Conservation (phyloP, 2,888 invertebrate genomes). For the Lysandra bellargus region DNA sequence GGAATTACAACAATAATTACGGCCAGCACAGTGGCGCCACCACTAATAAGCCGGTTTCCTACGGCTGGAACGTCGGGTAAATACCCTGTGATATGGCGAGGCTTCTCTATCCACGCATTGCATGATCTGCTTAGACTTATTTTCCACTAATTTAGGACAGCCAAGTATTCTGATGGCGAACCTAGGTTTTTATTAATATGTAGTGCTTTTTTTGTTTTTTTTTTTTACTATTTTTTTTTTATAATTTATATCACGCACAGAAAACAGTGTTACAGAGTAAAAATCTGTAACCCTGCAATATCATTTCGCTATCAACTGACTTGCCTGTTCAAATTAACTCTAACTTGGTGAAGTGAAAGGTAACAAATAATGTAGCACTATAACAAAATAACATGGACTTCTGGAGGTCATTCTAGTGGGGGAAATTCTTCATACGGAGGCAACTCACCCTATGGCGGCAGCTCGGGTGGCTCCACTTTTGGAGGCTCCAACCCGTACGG, state of each 20-base stretch:
- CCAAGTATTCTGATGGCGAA: neutral
- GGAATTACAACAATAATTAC: conserved; percentile 61
- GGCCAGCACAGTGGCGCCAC: conserved; percentile 55
- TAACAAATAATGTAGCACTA: neutral
- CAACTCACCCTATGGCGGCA: too few species aligned
- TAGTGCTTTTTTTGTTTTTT: neutral
- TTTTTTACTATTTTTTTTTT: neutral
- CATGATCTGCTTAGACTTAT: conserved; percentile 41
- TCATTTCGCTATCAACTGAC: neutral
- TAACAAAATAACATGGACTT: neutral
- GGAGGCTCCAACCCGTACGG: too few species aligned
- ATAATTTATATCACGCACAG: neutral
- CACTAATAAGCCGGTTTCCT: conserved; percentile 63
- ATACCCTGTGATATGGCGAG: conserved; percentile 48
- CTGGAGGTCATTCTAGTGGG: neutral
- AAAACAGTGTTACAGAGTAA: neutral
- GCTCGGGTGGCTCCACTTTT: too few species aligned
- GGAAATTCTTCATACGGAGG: too few species aligned
- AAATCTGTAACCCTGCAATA: neutral
- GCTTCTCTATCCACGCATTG: conserved; percentile 49
- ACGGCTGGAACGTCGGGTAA: conserved; percentile 78
- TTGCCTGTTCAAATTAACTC: neutral
- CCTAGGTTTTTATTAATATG: neutral
- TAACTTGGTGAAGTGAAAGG: conserved; percentile 15
- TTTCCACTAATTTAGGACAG: conserved; percentile 21